phyloP scores from a whole-genome alignment of 2,888 invertebrate genomes.

The Endotricha flammealis region DNA sequence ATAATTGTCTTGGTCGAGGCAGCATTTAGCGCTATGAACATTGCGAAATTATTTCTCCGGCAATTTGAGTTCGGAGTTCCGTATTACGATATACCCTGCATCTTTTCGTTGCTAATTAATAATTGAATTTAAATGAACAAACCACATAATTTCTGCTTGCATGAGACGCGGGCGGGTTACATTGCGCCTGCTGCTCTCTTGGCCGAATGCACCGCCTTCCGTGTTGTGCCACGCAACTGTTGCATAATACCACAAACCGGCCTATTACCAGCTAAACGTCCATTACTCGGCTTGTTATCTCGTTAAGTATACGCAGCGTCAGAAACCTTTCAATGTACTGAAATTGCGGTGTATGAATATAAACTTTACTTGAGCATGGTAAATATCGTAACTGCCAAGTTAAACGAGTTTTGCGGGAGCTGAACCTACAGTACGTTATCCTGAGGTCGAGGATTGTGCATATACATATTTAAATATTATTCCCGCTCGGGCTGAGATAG shows the following conservation, averaged over 20 bases:
- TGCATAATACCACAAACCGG: conserved; percentile 45
- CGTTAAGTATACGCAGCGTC: neutral
- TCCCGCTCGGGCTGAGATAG: conserved; percentile 41
- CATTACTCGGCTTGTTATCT: conserved; percentile 24
- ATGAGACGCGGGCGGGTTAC: conserved; percentile 38
- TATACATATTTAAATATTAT: conserved; percentile 61
- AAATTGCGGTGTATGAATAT: conserved; percentile 2
- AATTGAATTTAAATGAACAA: conserved; percentile 25
- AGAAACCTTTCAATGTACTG: neutral
- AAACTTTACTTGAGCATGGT: conserved; percentile 15
- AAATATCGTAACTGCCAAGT: conserved; percentile 31
- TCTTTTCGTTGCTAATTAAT: conserved; percentile 25
- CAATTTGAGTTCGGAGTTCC: too few species aligned
- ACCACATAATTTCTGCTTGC: conserved; percentile 31
- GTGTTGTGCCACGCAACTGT: conserved; percentile 62
- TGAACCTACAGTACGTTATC: conserved; percentile 36
- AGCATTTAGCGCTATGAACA: too few species aligned
- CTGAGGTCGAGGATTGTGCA: conserved; percentile 63
- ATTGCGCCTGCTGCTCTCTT: conserved; percentile 63
- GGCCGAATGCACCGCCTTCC: conserved; percentile 70
- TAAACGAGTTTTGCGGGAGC: conserved; percentile 63
- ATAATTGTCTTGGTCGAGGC: too few species aligned
- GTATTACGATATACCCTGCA: too few species aligned
- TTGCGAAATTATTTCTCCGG: too few species aligned
- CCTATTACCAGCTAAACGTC: conserved; percentile 21